These are phyloP conservation scores for Asbolus verrucosus DNA, from an alignment of 1,140 invertebrate species.

Conservation along the genomic window DNA sequence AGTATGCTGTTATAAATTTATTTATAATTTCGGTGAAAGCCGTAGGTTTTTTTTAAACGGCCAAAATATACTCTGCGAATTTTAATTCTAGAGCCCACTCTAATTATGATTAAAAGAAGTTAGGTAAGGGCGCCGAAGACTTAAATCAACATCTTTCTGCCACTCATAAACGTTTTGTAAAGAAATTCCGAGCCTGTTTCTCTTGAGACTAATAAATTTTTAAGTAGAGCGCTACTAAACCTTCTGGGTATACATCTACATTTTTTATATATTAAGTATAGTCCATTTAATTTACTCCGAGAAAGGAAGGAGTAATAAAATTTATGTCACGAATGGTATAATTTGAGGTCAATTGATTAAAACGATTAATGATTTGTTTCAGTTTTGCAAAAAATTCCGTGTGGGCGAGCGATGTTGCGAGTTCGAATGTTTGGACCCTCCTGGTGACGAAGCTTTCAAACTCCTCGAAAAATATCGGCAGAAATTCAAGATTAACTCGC, in stretches of 20 bases:
- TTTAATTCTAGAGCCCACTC: too few species aligned
- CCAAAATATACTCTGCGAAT: too few species aligned
- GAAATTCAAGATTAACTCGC: conserved; percentile 42
- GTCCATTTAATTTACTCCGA: conserved; percentile 1
- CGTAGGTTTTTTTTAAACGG: too few species aligned
- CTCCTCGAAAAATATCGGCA: conserved; percentile 57
- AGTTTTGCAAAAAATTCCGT: conserved; percentile 82
- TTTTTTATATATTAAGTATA: conserved; percentile 13
- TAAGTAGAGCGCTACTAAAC: conserved; percentile 6
- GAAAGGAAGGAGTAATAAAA: too few species aligned
- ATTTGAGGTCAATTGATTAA: not conserved
- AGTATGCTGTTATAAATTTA: too few species aligned
- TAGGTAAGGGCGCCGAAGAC: not conserved
- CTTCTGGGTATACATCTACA: conserved; percentile 3
- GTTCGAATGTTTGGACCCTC: conserved; percentile 80
- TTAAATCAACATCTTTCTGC: conserved; percentile 29
- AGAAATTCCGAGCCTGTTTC: conserved; percentile 2
- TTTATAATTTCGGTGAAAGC: too few species aligned
- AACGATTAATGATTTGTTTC: conserved; percentile 53
- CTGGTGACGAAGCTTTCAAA: conserved; percentile 68
- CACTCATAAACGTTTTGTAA: conserved; percentile 29
- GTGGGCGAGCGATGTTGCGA: conserved; percentile 82
- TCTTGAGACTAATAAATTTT: conserved; percentile 30
- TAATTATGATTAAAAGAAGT: conserved; percentile 9
- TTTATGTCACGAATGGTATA: too few species aligned